phyloP scores from a whole-genome alignment of 2,113 vertebrate genomes.

The Salvelinus alpinus region DNA sequence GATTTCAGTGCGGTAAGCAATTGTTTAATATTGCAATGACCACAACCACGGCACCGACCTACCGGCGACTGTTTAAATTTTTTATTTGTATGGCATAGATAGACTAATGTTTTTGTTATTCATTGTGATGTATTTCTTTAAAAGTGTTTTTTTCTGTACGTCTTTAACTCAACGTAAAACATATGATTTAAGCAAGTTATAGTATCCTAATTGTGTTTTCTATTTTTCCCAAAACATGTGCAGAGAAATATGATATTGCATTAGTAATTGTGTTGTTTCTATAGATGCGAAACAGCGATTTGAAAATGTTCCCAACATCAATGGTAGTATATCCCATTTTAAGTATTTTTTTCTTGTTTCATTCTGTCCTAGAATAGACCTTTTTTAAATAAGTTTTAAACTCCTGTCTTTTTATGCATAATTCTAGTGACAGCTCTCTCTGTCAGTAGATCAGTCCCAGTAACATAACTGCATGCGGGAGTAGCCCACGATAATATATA shows the following conservation, averaged over 20 bases:
- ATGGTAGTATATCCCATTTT: constrained; percentile 83
- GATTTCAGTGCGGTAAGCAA: constrained; percentile 99
- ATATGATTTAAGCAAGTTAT: constrained; percentile 57
- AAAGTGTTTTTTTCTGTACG: constrained; percentile 26
- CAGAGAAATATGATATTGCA: constrained; percentile 78
- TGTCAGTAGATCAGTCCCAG: constrained; percentile 7
- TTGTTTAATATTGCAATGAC: constrained; percentile 30
- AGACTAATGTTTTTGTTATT: constrained; percentile 28
- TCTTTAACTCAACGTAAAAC: constrained; percentile 16
- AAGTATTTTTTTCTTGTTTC: constrained; percentile 69
- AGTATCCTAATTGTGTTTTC: constrained; percentile 48
- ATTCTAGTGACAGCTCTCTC: constrained; percentile 20
- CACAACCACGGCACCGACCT: constrained; percentile 11
- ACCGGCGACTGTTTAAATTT: constrained; percentile 46
- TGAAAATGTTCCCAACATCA: constrained; percentile 84
- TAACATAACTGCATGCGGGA: constrained; percentile 23
- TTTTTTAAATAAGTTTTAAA: constrained; percentile 44
- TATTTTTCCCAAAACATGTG: constrained; percentile 47
- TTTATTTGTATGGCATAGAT: constrained; percentile 31
- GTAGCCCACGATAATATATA: constrained; percentile 10
- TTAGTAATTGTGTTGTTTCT: constrained; percentile 84
- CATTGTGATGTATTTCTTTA: constrained; percentile 19
- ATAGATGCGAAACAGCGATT: constrained; percentile 85
- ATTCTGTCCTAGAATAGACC: constrained; percentile 37
- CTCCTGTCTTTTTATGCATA: constrained; percentile 9